These are phyloP conservation scores for Willowsia nigromaculata DNA, from an alignment of 2,888 invertebrate genomes.

Conservation along the genomic window DNA sequence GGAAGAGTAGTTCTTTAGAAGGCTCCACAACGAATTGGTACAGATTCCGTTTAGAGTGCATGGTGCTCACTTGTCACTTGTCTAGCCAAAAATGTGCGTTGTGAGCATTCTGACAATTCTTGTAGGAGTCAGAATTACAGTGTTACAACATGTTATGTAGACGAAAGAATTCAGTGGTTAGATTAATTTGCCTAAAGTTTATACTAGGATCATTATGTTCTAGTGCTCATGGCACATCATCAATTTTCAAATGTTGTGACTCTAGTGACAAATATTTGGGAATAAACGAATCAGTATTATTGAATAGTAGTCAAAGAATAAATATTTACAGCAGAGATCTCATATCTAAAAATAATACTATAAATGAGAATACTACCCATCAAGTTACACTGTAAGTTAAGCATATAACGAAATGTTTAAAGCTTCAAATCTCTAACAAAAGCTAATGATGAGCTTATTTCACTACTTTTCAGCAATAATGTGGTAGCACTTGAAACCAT, in stretches of 20 bases:
- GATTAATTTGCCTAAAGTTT: background rate
- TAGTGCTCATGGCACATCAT: background rate
- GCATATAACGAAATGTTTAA: background rate
- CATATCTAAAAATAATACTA: background rate
- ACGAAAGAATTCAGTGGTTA: background rate
- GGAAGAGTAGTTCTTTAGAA: no score
- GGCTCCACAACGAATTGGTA: no score
- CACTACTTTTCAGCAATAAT: background rate
- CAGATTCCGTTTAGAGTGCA: no score
- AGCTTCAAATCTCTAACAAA: background rate
- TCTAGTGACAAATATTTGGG: background rate
- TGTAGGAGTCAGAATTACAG: background rate
- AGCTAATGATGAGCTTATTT: no score
- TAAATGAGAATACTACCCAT: background rate
- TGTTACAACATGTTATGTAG: background rate
- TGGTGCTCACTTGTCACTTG: no score
- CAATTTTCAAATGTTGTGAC: conserved; percentile 6
- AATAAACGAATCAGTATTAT: background rate
- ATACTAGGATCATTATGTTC: background rate
- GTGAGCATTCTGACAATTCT: background rate
- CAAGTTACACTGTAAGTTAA: no score
- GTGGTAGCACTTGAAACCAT: background rate
- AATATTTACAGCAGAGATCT: background rate
- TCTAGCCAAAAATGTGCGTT: background rate
- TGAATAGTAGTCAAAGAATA: background rate